A percentile compares a stretch with the other conserved stretches of the same genome.
phyloP scores from a whole-genome alignment of 2,797 vertebrate genomes.

The Sebastes hubbsi region DNA sequence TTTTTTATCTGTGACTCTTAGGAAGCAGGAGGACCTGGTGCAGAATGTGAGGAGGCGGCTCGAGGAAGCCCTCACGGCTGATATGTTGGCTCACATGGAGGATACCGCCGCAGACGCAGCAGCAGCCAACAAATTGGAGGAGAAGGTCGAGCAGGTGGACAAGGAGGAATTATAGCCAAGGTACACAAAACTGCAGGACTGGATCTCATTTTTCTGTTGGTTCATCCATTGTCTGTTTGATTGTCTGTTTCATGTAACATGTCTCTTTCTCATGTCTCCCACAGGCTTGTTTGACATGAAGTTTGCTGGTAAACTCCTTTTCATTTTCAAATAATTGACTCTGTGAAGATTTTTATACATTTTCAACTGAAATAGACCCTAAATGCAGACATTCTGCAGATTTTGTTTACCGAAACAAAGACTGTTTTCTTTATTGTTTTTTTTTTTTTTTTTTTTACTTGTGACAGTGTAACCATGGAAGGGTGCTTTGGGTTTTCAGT shows the following conservation, averaged over 20 bases:
- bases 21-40: constrained; percentile 96
- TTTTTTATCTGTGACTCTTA: constrained; percentile 57
- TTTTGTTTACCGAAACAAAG: constrained; percentile 45
- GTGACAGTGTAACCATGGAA: constrained; percentile 47
- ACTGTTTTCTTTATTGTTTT: constrained; percentile 27
- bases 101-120: constrained; percentile 82
- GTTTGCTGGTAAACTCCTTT: constrained; percentile 47
- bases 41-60: constrained; percentile 93
- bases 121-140: constrained; percentile 71
- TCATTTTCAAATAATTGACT: constrained; percentile 37
- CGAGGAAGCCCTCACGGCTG: constrained; percentile 95
- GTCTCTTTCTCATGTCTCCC: constrained; percentile 28
- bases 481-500: constrained; percentile 57
- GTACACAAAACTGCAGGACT: constrained; percentile 50
- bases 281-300: constrained; percentile 47
- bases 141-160: constrained; percentile 60
- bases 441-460: constrained; percentile 26
- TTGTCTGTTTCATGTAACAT: background rate
- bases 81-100: constrained; percentile 94
- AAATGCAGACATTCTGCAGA: constrained; percentile 43
- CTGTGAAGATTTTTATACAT: constrained; percentile 43
- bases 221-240: background rate
- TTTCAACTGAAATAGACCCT: constrained; percentile 37
- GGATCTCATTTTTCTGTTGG: background rate
- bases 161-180: constrained; percentile 85